Percentiles rank a stretch among this genome's conserved stretches.
phyloP scores from a whole-genome alignment of 2,797 vertebrate species.

The Sebastes umbrosus region DNA sequence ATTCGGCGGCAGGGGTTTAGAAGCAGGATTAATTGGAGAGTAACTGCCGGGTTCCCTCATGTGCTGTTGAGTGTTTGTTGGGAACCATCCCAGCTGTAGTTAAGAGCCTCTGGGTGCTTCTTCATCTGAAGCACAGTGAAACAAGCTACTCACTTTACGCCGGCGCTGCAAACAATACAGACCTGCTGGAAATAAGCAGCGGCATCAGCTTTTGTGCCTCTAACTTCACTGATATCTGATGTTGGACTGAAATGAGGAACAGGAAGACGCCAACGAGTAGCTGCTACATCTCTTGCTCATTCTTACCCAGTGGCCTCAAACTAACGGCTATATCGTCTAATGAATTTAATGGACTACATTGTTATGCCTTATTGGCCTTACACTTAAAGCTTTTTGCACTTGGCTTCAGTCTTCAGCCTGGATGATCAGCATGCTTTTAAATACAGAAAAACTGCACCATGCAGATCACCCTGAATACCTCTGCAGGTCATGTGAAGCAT shows the following conservation, averaged over 20 bases:
- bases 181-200: conserved; percentile 12
- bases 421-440: conserved; percentile 4
- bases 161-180: conserved; percentile 27
- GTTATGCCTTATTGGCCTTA: conserved; percentile 24
- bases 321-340: conserved; percentile 21
- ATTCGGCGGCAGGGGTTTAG: conserved; percentile 40
- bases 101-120: conserved; percentile 68
- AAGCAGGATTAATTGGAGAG: conserved; percentile 73
- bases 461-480: not conserved
- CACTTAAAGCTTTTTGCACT: conserved; percentile 8
- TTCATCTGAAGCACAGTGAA: conserved; percentile 57
- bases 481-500: not conserved
- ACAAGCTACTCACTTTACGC: conserved; percentile 30
- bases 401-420: not conserved
- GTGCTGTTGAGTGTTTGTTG: conserved; percentile 70
- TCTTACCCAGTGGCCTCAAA: conserved; percentile 8
- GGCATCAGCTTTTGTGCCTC: not conserved
- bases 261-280: not conserved
- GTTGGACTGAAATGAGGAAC: not conserved
- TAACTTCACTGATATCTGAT: not conserved
- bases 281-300: not conserved
- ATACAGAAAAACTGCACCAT: not conserved
- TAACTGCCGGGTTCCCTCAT: conserved; percentile 66
- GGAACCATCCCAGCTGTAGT: conserved; percentile 69
- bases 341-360: conserved; percentile 39